phyloP scores from a whole-genome alignment of 2,888 invertebrate species.

The Eupithecia tripunctaria region DNA sequence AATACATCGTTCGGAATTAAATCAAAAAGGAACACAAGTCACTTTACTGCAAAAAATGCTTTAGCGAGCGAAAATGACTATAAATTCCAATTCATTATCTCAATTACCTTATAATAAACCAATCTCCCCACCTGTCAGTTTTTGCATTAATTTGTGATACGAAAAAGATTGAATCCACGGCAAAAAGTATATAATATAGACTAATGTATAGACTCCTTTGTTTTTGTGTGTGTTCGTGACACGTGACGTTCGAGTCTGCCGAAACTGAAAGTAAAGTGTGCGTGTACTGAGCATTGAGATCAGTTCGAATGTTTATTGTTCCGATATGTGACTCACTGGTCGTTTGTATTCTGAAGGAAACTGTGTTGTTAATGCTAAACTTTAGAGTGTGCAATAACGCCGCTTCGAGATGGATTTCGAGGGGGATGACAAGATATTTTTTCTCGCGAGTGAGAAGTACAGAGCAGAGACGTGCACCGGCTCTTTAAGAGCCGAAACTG shows the following conservation, averaged over 20 bases:
- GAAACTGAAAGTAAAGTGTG: conserved; percentile 70
- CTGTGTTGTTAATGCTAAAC: not conserved
- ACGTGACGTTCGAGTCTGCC: conserved; percentile 57
- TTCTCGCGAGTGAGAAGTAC: too few species aligned
- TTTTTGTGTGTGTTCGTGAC: conserved; percentile 29
- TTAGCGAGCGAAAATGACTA: not conserved
- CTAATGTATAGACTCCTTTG: conserved; percentile 22
- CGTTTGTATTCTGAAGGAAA: conserved; percentile 7
- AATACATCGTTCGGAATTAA: not conserved
- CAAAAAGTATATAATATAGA: conserved; percentile 14
- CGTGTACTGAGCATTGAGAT: conserved; percentile 31
- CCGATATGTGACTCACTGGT: not conserved
- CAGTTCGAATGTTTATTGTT: conserved; percentile 18
- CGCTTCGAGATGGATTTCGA: too few species aligned
- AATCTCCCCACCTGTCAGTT: conserved; percentile 17
- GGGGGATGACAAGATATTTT: too few species aligned
- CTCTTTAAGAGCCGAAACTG: too few species aligned
- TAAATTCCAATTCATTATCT: conserved; percentile 1
- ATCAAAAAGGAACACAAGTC: not conserved
- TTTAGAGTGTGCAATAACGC: too few species aligned
- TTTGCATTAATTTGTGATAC: conserved; percentile 15
- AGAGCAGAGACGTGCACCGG: too few species aligned
- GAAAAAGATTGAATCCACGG: conserved; percentile 17
- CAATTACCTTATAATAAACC: conserved; percentile 21
- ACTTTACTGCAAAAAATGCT: not conserved